phyloP scores from a whole-genome alignment of 2,113 vertebrate species.

The Leucopsar rothschildi region DNA sequence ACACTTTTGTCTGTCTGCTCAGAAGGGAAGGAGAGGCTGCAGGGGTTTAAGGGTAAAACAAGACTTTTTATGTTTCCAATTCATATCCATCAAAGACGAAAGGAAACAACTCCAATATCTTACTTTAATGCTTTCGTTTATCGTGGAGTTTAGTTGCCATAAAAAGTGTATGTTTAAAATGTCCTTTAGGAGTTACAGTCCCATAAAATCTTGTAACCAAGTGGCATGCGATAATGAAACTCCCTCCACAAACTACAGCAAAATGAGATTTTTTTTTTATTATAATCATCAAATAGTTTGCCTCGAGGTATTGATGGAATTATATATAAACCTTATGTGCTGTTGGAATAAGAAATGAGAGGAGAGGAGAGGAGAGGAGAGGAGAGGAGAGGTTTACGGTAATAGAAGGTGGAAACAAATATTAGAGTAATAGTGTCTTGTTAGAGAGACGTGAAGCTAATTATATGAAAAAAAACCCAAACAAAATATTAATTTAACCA shows the following conservation, averaged over 20 bases:
- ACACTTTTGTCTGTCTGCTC: not conserved
- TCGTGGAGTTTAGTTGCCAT: slow-evolving; percentile 64
- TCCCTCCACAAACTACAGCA: slow-evolving; percentile 60
- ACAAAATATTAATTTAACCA: not conserved
- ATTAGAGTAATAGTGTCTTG: not conserved
- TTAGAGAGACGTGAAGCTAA: not conserved
- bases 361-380: too few species aligned
- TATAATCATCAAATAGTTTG: slow-evolving; percentile 69
- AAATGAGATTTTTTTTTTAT: slow-evolving; percentile 66
- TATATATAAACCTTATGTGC: slow-evolving; percentile 62
- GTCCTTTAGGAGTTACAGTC: slow-evolving; percentile 64
- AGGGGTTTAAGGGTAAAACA: not conserved
- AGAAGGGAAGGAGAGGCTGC: not conserved
- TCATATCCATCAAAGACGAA: slow-evolving; percentile 70
- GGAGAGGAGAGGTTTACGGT: not conserved
- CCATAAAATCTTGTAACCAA: slow-evolving; percentile 71
- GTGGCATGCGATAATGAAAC: slow-evolving; percentile 68
- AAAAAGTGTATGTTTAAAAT: slow-evolving; percentile 68
- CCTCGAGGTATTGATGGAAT: slow-evolving; percentile 68
- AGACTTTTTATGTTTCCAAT: not conserved
- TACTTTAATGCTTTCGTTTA: slow-evolving; percentile 74
- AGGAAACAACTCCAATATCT: slow-evolving; percentile 66
- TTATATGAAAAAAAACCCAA: not conserved
- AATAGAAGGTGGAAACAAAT: not conserved
- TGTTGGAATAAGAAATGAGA: not conserved